Evolutionary conservation across 2,113 vertebrate species (phyloP).

Genomic region (Campylorhamphus procurvoides): DNA sequence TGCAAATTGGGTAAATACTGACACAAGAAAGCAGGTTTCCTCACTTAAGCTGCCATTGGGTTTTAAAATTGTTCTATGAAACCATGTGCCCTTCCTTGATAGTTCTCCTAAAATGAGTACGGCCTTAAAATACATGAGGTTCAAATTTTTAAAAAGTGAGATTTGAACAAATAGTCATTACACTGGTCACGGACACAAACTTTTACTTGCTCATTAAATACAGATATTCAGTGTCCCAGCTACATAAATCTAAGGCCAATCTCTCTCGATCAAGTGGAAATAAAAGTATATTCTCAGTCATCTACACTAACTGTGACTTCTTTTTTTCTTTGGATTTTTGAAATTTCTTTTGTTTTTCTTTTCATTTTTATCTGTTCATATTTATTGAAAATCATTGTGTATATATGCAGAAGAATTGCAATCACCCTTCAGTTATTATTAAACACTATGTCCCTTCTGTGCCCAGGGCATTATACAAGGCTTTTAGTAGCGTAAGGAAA

Average conservation of each 20-base stretch:
- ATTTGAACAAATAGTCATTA: slow-evolving; percentile 6
- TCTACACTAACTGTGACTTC: not conserved
- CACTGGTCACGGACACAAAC: not conserved
- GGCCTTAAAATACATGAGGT: slow-evolving; percentile 5
- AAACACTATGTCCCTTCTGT: not conserved
- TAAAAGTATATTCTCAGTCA: not conserved
- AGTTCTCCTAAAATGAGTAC: not conserved
- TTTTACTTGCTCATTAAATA: not conserved
- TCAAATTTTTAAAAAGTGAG: not conserved
- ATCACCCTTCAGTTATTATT: not conserved
- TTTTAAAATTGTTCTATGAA: slow-evolving; percentile 8
- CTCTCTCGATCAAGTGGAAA: not conserved
- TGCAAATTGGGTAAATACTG: not conserved
- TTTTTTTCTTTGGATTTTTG: not conserved
- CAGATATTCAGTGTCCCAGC: not conserved
- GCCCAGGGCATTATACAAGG: not conserved
- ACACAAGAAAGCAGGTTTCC: not conserved
- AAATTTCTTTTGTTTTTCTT: not conserved
- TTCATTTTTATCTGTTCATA: not conserved
- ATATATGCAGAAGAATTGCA: not conserved
- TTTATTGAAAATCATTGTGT: not conserved
- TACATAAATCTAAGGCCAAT: not conserved
- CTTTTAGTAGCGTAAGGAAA: not conserved
- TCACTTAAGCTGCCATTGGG: not conserved
- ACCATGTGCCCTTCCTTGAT: not conserved